These are phyloP conservation scores for Lasioglossum leucozonium DNA, from an alignment of 2,888 invertebrate genomes.

Conservation along the genomic window DNA sequence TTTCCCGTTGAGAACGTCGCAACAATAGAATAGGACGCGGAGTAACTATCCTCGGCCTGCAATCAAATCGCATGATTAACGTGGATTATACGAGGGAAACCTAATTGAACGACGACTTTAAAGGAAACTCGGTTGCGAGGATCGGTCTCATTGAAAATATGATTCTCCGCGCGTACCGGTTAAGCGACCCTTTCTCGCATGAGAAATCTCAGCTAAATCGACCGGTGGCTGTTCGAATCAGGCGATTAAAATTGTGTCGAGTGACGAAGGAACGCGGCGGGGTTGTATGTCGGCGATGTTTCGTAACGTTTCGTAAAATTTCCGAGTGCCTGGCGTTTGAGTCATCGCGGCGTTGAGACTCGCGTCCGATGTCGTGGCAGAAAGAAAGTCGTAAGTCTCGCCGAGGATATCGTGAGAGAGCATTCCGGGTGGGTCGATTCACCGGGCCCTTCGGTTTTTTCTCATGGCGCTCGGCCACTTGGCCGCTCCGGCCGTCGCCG, in stretches of 20 bases:
- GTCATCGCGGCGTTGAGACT: conserved; percentile 46
- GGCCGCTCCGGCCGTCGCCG: not conserved
- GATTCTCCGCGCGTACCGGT: not conserved
- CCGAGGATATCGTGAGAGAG: conserved; percentile 16
- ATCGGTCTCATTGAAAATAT: conserved; percentile 12
- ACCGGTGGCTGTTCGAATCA: not conserved
- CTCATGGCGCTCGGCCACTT: not conserved
- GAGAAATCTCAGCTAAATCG: not conserved
- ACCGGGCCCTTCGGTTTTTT: not conserved
- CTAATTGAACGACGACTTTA: conserved; percentile 21
- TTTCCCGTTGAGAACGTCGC: conserved; percentile 14
- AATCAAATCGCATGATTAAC: conserved; percentile 22
- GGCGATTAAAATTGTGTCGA: not conserved
- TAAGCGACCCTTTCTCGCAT: not conserved
- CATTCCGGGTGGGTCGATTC: conserved; percentile 43
- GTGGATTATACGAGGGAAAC: not conserved
- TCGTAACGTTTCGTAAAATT: not conserved
- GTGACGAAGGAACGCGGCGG: not conserved
- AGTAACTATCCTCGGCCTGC: conserved; percentile 22
- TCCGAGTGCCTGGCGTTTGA: conserved; percentile 40
- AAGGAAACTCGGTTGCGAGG: conserved; percentile 6
- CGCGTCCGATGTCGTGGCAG: conserved; percentile 19
- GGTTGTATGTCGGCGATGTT: not conserved
- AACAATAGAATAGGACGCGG: conserved; percentile 25
- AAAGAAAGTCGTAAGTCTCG: conserved; percentile 51